Evolutionary conservation across 2,797 vertebrate species (phyloP).

Genomic region (Sternotherus odoratus): DNA sequence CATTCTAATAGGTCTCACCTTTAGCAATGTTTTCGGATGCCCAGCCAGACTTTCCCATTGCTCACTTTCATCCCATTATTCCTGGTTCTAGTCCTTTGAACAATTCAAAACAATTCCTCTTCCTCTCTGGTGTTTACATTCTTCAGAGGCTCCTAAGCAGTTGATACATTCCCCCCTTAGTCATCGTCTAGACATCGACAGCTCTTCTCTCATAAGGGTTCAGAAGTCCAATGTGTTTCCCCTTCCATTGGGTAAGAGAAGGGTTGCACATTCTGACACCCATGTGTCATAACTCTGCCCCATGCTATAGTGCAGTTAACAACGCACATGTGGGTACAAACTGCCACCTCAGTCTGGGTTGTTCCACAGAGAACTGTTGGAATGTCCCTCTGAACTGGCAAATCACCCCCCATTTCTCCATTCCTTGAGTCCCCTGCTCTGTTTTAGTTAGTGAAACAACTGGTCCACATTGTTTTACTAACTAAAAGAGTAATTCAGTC

Average conservation of each 20-base stretch:
- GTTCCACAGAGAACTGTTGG: neutral
- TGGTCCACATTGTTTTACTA: neutral
- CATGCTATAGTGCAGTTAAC: neutral
- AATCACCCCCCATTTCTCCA: accelerated
- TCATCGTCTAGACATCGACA: slow-evolving; percentile 61
- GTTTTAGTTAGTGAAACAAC: neutral
- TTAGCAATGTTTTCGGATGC: neutral
- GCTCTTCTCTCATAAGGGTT: neutral
- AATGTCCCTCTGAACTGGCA: neutral
- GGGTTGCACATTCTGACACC: neutral
- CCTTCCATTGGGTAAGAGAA: slow-evolving; percentile 39
- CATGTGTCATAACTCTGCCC: neutral
- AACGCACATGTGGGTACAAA: neutral
- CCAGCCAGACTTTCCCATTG: slow-evolving; percentile 10
- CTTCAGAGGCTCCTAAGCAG: slow-evolving; percentile 66
- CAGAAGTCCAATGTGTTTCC: slow-evolving; percentile 13
- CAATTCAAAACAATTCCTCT: neutral
- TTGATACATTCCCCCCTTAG: slow-evolving; percentile 51
- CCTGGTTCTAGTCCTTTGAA: slow-evolving; percentile 55
- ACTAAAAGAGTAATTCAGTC: neutral
- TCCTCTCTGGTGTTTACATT: slow-evolving; percentile 51
- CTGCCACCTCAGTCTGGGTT: neutral
- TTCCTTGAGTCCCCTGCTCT: neutral
- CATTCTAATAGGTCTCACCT: neutral
- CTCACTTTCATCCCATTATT: slow-evolving; percentile 21